A percentile compares a stretch with the other conserved stretches of the same genome.
phyloP scores from a whole-genome alignment of 2,797 vertebrate species.

The Gymnodraco acuticeps region DNA sequence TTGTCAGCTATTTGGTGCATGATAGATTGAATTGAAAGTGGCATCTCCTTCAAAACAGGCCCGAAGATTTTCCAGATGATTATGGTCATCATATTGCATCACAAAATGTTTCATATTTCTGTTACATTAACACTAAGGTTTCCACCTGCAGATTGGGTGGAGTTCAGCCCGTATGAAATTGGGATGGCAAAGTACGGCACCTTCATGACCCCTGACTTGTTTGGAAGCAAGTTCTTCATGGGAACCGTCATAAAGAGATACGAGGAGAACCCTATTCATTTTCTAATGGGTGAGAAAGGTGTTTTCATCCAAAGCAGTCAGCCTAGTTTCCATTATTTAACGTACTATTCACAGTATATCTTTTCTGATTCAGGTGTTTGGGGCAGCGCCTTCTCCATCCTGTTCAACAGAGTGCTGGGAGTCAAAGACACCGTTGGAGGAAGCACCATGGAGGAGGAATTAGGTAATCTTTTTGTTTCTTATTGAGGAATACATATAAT shows the following conservation, averaged over 20 bases:
- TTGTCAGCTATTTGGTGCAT: neutral
- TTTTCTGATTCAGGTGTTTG: slow-evolving; percentile 88
- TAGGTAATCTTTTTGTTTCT: slow-evolving; percentile 85
- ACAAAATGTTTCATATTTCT: neutral
- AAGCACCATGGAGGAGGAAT: slow-evolving; percentile 97
- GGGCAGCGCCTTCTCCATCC: slow-evolving; percentile 98
- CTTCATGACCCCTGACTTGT: slow-evolving; percentile 96
- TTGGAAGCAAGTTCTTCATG: slow-evolving; percentile 99
- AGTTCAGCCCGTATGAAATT: slow-evolving; percentile 98
- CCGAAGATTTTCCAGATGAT: too few species aligned
- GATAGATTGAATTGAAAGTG: neutral
- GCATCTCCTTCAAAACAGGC: neutral
- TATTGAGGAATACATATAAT: too few species aligned
- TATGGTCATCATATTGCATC: neutral
- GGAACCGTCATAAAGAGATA: slow-evolving; percentile 94
- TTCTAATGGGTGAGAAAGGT: slow-evolving; percentile 92
- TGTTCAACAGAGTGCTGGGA: slow-evolving; percentile 97
- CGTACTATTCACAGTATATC: slow-evolving; percentile 13
- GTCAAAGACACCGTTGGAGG: slow-evolving; percentile 87
- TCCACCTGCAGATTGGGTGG: slow-evolving; percentile 93
- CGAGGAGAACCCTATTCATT: slow-evolving; percentile 95
- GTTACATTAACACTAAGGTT: slow-evolving; percentile 34
- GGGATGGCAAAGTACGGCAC: slow-evolving; percentile 99
- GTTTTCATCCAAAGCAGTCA: neutral
- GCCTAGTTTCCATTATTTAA: neutral